phyloP scores from a whole-genome alignment of 30 jellyfish, hydroid and myxozoan genomes.

The Pelagia noctiluca region DNA sequence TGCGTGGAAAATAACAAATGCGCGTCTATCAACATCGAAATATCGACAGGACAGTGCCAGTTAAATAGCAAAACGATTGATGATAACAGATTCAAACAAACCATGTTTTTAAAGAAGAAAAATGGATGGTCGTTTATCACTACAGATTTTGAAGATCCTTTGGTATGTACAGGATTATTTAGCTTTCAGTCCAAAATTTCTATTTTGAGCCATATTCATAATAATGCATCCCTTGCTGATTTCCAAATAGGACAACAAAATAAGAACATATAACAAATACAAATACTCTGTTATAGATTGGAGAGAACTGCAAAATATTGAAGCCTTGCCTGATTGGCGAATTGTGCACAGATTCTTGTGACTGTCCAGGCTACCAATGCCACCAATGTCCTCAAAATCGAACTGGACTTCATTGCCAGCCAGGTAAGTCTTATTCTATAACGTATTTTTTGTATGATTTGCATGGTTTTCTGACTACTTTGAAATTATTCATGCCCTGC shows the following conservation, averaged over 20 bases:
- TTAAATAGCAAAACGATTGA: constrained; percentile 45
- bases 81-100: constrained; percentile 12
- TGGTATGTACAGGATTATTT: too few species aligned
- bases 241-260: background rate
- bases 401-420: too few species aligned
- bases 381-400: too few species aligned
- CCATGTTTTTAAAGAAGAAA: background rate
- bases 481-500: too few species aligned
- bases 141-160: constrained; percentile 19
- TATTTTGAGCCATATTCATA: background rate
- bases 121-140: constrained; percentile 49
- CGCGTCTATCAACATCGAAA: constrained; percentile 41
- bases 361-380: too few species aligned
- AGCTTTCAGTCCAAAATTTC: too few species aligned
- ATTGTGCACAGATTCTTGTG: constrained; percentile 55
- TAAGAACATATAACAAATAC: background rate
- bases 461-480: too few species aligned
- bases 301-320: constrained; percentile 25
- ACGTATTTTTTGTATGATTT: too few species aligned
- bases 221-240: background rate
- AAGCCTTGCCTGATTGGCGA: constrained; percentile 30
- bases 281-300: constrained; percentile 22
- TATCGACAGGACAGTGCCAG: constrained; percentile 25
- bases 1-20: constrained; percentile 34
- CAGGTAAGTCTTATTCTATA: too few species aligned